Conservation (phyloP, 2,113 vertebrate species). For the Aegotheles bennettii region DNA sequence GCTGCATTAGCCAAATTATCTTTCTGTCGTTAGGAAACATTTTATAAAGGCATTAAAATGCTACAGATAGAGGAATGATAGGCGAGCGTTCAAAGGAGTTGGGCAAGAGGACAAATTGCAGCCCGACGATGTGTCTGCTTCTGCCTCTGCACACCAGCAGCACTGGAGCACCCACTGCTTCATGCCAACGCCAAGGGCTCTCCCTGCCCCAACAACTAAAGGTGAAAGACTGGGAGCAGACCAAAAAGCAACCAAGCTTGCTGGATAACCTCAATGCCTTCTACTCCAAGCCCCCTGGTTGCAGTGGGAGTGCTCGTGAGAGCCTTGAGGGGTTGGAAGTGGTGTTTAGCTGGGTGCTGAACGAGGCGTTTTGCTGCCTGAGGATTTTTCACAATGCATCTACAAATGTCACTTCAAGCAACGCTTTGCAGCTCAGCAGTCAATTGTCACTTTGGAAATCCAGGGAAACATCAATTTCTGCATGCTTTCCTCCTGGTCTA, state of each 20-base stretch:
- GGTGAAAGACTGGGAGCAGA: background rate
- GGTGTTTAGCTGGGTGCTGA: background rate
- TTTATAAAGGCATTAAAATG: constrained; percentile 47
- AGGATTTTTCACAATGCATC: background rate
- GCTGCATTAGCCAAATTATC: constrained; percentile 64
- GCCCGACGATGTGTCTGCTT: background rate
- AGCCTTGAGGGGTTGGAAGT: background rate
- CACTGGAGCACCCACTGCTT: background rate
- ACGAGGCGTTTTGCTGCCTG: background rate
- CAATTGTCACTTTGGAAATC: constrained; percentile 45
- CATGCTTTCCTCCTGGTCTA: background rate
- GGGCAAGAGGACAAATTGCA: constrained; percentile 21
- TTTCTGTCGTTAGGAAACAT: constrained; percentile 33
- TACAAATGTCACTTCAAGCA: constrained; percentile 40
- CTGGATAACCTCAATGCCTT: accelerated
- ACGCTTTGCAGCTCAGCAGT: background rate
- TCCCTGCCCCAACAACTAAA: background rate
- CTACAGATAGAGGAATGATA: background rate
- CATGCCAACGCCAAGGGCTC: accelerated
- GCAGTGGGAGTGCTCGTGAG: background rate
- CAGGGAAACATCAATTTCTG: constrained; percentile 23
- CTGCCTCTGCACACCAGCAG: accelerated
- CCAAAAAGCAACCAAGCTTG: background rate
- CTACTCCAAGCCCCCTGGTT: background rate
- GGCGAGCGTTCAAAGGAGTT: background rate